phyloP scores from a whole-genome alignment of 2,113 vertebrate genomes.

The Halcyon senegalensis region DNA sequence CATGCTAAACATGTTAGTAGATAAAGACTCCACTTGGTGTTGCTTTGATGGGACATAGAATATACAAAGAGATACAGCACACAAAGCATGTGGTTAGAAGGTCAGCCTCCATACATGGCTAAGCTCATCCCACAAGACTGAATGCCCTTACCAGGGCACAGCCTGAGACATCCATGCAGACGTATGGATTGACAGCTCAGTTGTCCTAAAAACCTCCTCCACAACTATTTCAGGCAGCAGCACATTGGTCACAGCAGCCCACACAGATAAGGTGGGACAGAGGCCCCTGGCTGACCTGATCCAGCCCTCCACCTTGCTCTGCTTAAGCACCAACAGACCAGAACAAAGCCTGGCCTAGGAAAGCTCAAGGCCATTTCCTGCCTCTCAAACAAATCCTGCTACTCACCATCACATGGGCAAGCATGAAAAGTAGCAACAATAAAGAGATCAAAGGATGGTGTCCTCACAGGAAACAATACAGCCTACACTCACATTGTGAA shows the following conservation, averaged over 20 bases:
- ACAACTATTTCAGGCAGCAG: not conserved
- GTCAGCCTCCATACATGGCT: not conserved
- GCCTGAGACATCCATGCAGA: not conserved
- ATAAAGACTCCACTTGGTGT: not conserved
- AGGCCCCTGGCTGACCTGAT: not conserved
- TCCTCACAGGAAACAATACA: fast-evolving
- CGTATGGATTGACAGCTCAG: not conserved
- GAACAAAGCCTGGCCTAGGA: not conserved
- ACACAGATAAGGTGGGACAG: not conserved
- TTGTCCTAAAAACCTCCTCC: not conserved
- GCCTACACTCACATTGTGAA: not conserved
- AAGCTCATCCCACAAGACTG: not conserved
- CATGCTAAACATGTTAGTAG: not conserved
- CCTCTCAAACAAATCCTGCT: not conserved
- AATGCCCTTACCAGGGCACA: not conserved
- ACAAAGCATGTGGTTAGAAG: not conserved
- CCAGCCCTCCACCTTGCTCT: not conserved
- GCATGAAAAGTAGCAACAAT: not conserved
- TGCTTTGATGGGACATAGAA: not conserved
- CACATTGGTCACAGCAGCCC: not conserved
- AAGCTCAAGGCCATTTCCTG: not conserved
- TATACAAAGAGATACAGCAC: not conserved
- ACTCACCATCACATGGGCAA: fast-evolving
- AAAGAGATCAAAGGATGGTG: not conserved
- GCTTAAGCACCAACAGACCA: not conserved